Evolutionary conservation across 2,797 vertebrate genomes (phyloP), one percentile per base, ranked within the genome.

Genomic region (Anguilla pacifica): DNA sequence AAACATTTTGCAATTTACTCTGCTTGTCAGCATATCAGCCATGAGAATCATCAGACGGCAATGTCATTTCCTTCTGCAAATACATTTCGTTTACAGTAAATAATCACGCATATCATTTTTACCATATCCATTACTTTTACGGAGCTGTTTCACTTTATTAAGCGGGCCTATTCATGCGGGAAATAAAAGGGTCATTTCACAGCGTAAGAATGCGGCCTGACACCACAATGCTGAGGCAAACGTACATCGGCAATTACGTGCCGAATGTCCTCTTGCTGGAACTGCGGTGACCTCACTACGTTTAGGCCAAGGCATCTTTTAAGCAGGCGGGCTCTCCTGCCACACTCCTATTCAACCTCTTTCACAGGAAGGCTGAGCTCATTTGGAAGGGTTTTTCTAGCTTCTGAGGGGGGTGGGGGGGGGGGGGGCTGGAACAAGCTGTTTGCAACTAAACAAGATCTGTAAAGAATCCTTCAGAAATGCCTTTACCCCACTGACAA

Each of bases 401-500:
- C 89, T 64, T 72, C 89, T 87, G 88, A 87, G 46, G 87, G 91
- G 92, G 91, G 88, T 87, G 87, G 89, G 89, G 85, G 39, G 39
- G 87, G 87, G 91, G 92, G 91, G 88, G 88, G 39, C 2, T 39
- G 39, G 82, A 53, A 46, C 87, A 81, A 82, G 61, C 77, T 28
- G 46, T 72, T 72, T 74, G 85, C 67, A 53, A 25, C 74, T 85
- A 91, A 92, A 91, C 90, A 86, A 90, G 92, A 92, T 90, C 92
- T 92, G 93, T 90, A 91, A 92, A 93, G 90, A 94, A 93, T 91
- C 92, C 92, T 93, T 93, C 3, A 53, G 91, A 92, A 92, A 93
- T 91, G 92, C 93, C 92, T 94, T 95, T 94, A 95, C 94, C 93
- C 93, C 93, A 93, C 90, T 91, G 92, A 94, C 93, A 95, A 95